Evolutionary conservation across 1,140 invertebrate species (phyloP).

Genomic region (Cylas formicarius): DNA sequence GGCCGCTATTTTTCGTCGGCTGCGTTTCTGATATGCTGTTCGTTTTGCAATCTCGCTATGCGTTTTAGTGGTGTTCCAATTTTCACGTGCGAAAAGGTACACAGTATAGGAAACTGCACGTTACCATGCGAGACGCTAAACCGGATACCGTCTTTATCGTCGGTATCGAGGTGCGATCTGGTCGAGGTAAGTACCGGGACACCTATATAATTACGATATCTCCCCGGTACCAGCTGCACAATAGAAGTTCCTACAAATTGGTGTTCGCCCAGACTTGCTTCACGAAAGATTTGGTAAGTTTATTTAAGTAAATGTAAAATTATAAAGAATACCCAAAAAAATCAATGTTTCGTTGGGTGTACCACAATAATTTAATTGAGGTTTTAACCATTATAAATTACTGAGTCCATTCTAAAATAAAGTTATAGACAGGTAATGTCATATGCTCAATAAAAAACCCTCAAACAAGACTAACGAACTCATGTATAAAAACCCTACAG

Average conservation of each 20-base stretch:
- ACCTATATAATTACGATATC: constrained; percentile 90
- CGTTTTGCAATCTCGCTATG: neutral
- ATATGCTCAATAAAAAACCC: too few relatives aligned
- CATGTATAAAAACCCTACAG: too few relatives aligned
- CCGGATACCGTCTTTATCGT: constrained; percentile 68
- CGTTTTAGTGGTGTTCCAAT: constrained; percentile 36
- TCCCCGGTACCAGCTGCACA: constrained; percentile 88
- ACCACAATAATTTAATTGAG: too few relatives aligned
- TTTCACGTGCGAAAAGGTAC: constrained; percentile 66
- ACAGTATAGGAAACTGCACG: constrained; percentile 50
- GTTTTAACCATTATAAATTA: too few relatives aligned
- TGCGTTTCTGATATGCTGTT: too few relatives aligned
- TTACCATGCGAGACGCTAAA: constrained; percentile 53
- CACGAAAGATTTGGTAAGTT: constrained; percentile 43
- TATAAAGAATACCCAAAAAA: too few relatives aligned
- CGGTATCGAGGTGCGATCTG: constrained; percentile 82
- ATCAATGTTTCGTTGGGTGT: too few relatives aligned
- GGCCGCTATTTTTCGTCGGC: too few relatives aligned
- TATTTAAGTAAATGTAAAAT: neutral
- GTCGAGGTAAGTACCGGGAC: constrained; percentile 77
- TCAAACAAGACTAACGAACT: too few relatives aligned
- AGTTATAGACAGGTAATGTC: too few relatives aligned
- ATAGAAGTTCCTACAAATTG: constrained; percentile 74
- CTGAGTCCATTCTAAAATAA: too few relatives aligned
- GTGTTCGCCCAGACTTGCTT: constrained; percentile 78